Base-by-base conservation (phyloP, 2,113 vertebrate species). In the Muscicapa adusta region DNA sequence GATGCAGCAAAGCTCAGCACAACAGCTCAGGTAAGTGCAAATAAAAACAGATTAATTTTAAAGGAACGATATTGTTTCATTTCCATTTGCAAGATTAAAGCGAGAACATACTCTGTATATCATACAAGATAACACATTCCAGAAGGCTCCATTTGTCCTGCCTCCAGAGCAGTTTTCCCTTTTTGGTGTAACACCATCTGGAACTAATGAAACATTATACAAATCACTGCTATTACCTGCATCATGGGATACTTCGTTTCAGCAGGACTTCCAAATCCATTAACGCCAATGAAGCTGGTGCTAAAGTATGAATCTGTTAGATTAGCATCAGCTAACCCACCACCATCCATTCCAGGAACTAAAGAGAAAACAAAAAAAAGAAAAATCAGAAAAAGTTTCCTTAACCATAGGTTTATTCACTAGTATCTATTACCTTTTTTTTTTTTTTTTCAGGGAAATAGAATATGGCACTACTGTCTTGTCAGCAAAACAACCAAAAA, bases 251-350 rank as follows among this genome's bases (percentile, higher is more conserved):
- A 99, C 95, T 99, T 99, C 14, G 99, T 98, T 97, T 99, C 99
- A 91, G 98, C 98, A 24, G 99, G 99, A 97, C 98, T 99, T 98
- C 99, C 99, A 98, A 99, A 99, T 92, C 99, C 99, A 97, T 99
- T 99, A 95, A 99, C 98, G 28, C 99, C 99, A 96, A 99, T 99
- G 98, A 99, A 99, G 97, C 99, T 99, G 98, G 99, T 99, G 97
- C 99, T 99, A 97, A 99, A 99, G 98, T 99, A 99, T 42, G 99
- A 99, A 98, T 99, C 99, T 95, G 99, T 99, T 68, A 99, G 98
- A 98, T 98, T 98, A 89, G 98, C 97, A 97, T 99, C 99, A 76
- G 98, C 98, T 97, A 99, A 98, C 81, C 98, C 97, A 88, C 98
- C 97, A 29, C 98, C 98, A 94, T 99, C 99, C 97, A 99, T 98